These are phyloP conservation scores for Saturnia pavonia DNA, from an alignment of 2,888 invertebrate genomes.

Conservation along the genomic window DNA sequence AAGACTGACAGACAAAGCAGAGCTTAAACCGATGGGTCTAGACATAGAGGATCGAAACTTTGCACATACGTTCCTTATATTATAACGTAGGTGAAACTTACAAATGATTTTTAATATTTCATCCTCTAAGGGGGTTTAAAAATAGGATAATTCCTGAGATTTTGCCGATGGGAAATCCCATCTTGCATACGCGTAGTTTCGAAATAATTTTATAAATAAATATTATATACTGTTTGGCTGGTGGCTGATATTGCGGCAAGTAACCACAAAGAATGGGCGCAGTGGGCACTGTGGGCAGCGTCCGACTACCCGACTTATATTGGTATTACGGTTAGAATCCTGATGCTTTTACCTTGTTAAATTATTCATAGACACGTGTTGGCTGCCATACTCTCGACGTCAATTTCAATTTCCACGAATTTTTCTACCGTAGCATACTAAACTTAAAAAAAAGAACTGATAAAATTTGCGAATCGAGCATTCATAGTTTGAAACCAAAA, in stretches of 20 bases:
- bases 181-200: neutral
- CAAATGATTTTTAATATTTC: too few species aligned
- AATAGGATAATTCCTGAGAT: too few species aligned
- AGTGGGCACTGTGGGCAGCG: neutral
- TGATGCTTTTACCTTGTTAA: conserved; percentile 11
- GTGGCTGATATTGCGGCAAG: conserved; percentile 17
- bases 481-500: neutral
- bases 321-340: conserved; percentile 9
- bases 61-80: too few species aligned
- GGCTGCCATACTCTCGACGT: neutral
- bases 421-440: neutral
- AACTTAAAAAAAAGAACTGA: neutral
- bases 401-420: conserved; percentile 11
- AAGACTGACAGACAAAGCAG: too few species aligned
- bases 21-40: too few species aligned
- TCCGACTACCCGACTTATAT: neutral
- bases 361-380: conserved; percentile 7
- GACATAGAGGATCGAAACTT: too few species aligned
- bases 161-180: too few species aligned
- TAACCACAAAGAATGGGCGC: conserved; percentile 14
- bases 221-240: conserved; percentile 18
- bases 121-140: too few species aligned
- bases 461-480: neutral
- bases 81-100: too few species aligned
- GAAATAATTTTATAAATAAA: conserved; percentile 2